Evolutionary conservation across 2,797 vertebrate genomes (phyloP).

Genomic region (Furcifer pardalis): DNA sequence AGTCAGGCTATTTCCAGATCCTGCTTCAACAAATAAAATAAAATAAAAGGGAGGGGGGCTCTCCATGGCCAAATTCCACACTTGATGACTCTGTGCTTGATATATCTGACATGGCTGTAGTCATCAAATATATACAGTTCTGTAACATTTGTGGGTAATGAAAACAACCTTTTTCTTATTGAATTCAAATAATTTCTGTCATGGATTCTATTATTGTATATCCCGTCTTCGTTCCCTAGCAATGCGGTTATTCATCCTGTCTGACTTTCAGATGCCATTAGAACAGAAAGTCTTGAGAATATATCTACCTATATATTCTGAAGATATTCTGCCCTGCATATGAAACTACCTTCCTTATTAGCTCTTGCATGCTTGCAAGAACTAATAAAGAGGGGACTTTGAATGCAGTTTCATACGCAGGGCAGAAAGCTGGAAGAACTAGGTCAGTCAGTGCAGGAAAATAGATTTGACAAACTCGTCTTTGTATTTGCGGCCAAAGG

Average conservation of each 20-base stretch:
- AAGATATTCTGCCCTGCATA: too few species aligned
- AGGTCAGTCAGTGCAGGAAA: slow-evolving; percentile 26
- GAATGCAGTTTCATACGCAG: background rate
- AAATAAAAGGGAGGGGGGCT: too few species aligned
- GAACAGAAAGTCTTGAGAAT: background rate
- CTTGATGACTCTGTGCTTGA: too few species aligned
- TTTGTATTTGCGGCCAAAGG: slow-evolving; percentile 18
- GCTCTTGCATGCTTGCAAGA: background rate
- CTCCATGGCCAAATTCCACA: too few species aligned
- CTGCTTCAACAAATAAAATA: too few species aligned
- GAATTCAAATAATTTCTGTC: background rate
- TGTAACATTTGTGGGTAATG: too few species aligned
- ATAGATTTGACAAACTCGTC: slow-evolving; percentile 24
- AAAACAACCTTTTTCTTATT: slow-evolving; percentile 6
- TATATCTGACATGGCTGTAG: too few species aligned
- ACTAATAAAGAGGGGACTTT: slow-evolving; percentile 1
- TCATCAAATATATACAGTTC: too few species aligned
- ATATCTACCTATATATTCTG: too few species aligned
- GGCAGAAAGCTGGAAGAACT: background rate
- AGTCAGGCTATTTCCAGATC: too few species aligned
- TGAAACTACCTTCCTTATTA: too few species aligned
- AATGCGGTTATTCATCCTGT: background rate
- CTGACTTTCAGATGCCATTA: slow-evolving; percentile 3
- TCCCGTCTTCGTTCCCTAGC: background rate
- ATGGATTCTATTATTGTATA: background rate